Evolutionary conservation across 2,113 vertebrate genomes (phyloP).

Genomic region (Chaetodon auriga): DNA sequence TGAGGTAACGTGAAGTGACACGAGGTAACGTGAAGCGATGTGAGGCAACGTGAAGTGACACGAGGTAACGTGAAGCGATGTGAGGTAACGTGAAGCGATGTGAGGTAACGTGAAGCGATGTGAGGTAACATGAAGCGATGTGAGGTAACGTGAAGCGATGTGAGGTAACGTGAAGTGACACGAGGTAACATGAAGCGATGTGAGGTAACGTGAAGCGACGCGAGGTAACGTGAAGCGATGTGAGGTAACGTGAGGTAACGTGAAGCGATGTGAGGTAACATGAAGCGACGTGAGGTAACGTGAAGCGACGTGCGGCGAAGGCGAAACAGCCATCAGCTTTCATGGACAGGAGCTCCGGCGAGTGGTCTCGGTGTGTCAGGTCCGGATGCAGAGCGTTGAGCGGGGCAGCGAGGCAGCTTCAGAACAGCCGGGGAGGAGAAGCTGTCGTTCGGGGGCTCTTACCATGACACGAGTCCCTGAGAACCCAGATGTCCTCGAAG

Average conservation of each 20-base stretch:
- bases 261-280: too few relatives aligned
- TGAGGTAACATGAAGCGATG: too few relatives aligned
- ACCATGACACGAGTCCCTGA: slow-evolving; percentile 80
- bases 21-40: neutral
- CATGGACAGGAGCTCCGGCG: neutral
- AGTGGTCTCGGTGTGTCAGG: slow-evolving; percentile 37
- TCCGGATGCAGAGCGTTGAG: slow-evolving; percentile 54
- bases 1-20: too few relatives aligned
- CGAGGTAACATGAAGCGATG: too few relatives aligned
- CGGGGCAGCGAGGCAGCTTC: slow-evolving; percentile 53
- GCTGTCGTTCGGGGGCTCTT: slow-evolving; percentile 61
- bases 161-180: too few relatives aligned
- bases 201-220: neutral
- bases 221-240: neutral
- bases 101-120: too few relatives aligned
- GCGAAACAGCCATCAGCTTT: too few relatives aligned
- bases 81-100: too few relatives aligned
- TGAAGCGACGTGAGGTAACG: neutral
- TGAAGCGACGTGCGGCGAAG: too few relatives aligned
- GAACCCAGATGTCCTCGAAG: slow-evolving; percentile 83
- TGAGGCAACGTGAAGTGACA: neutral
- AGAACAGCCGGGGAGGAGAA: slow-evolving; percentile 35
- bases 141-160: too few relatives aligned
- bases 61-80: neutral
- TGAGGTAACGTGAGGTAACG: too few relatives aligned